Evolutionary conservation across 1,140 invertebrate species (phyloP), one percentile per base, ranked within the genome.

Genomic region (Lycorma delicatula): DNA sequence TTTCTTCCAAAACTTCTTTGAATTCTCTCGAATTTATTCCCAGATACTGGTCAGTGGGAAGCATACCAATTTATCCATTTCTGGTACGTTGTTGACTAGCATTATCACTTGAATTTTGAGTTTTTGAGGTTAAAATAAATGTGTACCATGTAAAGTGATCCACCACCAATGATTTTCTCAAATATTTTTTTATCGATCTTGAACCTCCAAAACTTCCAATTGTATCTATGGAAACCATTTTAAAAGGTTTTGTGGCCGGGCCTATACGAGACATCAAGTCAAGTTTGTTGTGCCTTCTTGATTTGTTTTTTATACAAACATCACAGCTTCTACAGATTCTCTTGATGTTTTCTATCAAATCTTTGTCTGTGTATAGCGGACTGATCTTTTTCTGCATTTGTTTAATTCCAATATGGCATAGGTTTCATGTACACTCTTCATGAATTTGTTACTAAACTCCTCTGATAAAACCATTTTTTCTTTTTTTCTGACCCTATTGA

Each of bases 221-320:
- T 5, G 64, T 64, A 41, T 66, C 64, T 36, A 70, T 61, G 18
- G 61, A 65, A 20, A 71, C 61, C 57, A 72, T 34, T 66, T 70
- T 62, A 68, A 68, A 66, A 63, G 70, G 58, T 66, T 68, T 23
- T 68, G 61, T 54, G 58, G 64, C 56, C 67, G 64, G 70, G 55
- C 68, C 70, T 56, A 72, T 61, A 12, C 70, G 61, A 16, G 36
- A 68, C 36, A 55, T 67, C 55, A 49, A 53, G 54, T 22, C 70
- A 61, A 27, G 66, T 66, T 23, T 61, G 54, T 23, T 50, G 27
- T 44, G 26, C 57, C 7, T 56, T 65, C 56, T 71, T 61, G 55
- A 67, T 71, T 60, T 73, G 58, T 64, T 73, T 63, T 50, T 67
- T 58, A 59, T 69, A 68, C 48, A 61, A 1, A 54, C 71, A 66